A percentile compares a stretch with the other conserved stretches of the same genome.
These are phyloP conservation scores for Emydoidea blandingii DNA, from an alignment of 2,797 vertebrate species.

Conservation along the genomic window DNA sequence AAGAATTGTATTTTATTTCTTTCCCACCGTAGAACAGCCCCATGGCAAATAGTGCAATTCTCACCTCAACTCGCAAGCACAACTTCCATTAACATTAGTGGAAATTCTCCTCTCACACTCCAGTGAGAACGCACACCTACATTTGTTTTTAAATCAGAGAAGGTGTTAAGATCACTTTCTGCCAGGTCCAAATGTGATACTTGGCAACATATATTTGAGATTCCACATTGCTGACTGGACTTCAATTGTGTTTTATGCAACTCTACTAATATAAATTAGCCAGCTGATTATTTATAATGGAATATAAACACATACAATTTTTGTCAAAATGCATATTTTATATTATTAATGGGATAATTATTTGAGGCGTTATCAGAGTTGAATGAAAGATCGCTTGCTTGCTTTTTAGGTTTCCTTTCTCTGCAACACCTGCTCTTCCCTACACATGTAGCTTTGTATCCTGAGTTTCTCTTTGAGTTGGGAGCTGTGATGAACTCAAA, in stretches of 20 bases:
- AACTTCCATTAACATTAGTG: neutral
- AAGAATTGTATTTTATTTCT: neutral
- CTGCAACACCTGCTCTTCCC: too few relatives aligned
- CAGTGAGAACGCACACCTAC: neutral
- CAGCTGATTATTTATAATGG: neutral
- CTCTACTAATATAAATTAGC: neutral
- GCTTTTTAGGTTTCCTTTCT: too few relatives aligned
- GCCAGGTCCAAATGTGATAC: accelerated
- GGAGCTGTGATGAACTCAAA: neutral
- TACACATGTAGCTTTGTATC: neutral
- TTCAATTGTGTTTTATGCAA: neutral
- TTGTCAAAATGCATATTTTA: neutral
- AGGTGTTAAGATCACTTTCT: neutral
- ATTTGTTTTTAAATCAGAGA: neutral
- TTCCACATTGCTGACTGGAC: neutral
- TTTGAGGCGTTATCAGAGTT: neutral
- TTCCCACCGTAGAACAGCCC: neutral
- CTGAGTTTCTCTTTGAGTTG: neutral
- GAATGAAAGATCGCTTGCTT: neutral
- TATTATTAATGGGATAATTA: neutral
- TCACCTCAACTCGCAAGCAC: too few relatives aligned
- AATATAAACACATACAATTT: neutral
- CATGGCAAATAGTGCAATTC: neutral
- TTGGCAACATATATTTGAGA: neutral
- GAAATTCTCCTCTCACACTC: neutral